A percentile compares a stretch with the other conserved stretches of the same genome.
Conservation (phyloP, 2,888 invertebrate species). For the Geotrupes spiniger region DNA sequence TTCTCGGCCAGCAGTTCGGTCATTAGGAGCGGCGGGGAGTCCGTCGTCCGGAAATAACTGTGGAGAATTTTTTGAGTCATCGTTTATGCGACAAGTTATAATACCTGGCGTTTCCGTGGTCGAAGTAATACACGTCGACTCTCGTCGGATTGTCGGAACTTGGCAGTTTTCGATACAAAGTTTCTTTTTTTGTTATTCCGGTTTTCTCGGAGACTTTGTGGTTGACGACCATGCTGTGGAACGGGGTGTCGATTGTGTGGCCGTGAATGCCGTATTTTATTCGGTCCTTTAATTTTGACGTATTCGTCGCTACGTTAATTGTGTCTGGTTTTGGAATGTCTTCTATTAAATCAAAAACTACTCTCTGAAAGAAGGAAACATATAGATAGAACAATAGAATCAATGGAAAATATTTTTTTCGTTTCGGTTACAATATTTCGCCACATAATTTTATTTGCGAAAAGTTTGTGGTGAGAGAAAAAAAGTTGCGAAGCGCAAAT, state of each 20-base stretch:
- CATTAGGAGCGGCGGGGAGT: constrained; percentile 57
- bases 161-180: not conserved
- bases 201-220: not conserved
- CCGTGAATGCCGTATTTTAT: constrained; percentile 1
- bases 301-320: constrained; percentile 35
- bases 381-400: too few species aligned
- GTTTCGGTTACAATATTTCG: too few species aligned
- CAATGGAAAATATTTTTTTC: too few species aligned
- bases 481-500: too few species aligned
- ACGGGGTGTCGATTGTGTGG: not conserved
- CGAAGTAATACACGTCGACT: constrained; percentile 67
- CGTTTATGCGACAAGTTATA: constrained; percentile 27
- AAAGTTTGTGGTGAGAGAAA: too few species aligned
- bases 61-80: too few species aligned
- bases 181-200: not conserved
- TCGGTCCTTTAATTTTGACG: constrained; percentile 16
- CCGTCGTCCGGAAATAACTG: constrained; percentile 62
- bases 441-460: too few species aligned
- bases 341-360: constrained; percentile 46
- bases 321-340: constrained; percentile 36
- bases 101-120: constrained; percentile 63
- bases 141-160: constrained; percentile 32
- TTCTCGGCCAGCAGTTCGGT: constrained; percentile 59
- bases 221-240: not conserved
- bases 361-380: constrained; percentile 34